Percentiles rank a stretch among this genome's conserved stretches.
Evolutionary conservation across 2,797 vertebrate species (phyloP).

Genomic region (Malurus leucopterus): DNA sequence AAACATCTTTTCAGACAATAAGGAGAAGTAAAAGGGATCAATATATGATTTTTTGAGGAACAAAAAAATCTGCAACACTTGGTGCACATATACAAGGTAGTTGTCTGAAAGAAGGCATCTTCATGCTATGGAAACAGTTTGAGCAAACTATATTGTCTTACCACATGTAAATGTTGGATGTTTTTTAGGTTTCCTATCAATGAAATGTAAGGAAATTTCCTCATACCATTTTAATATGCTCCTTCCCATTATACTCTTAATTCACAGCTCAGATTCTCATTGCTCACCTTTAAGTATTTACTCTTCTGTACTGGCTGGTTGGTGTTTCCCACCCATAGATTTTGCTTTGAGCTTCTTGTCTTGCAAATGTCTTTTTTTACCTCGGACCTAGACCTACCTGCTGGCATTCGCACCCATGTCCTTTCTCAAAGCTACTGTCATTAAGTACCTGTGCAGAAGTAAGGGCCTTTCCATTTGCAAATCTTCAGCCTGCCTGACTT

Average conservation of each 20-base stretch:
- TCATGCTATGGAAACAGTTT: accelerated
- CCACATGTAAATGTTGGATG: background rate
- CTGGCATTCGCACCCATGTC: accelerated
- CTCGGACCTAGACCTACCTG: background rate
- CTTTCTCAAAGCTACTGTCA: background rate
- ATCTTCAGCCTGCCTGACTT: background rate
- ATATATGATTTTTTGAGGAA: background rate
- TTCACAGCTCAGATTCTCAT: background rate
- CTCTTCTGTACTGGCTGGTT: background rate
- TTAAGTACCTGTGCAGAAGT: background rate
- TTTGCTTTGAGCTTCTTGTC: background rate
- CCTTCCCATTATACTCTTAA: background rate
- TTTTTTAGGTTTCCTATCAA: background rate
- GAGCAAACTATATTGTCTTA: background rate
- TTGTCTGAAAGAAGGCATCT: background rate
- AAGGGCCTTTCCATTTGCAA: background rate
- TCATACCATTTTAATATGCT: background rate
- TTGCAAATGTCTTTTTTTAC: background rate
- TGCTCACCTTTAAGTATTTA: background rate
- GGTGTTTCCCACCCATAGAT: background rate
- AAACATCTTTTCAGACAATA: background rate
- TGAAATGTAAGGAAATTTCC: background rate
- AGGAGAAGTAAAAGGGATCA: background rate
- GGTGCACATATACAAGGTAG: accelerated
- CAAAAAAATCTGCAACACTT: background rate